Conservation (phyloP, 2,113 vertebrate species). For the Varanus komodoensis region DNA sequence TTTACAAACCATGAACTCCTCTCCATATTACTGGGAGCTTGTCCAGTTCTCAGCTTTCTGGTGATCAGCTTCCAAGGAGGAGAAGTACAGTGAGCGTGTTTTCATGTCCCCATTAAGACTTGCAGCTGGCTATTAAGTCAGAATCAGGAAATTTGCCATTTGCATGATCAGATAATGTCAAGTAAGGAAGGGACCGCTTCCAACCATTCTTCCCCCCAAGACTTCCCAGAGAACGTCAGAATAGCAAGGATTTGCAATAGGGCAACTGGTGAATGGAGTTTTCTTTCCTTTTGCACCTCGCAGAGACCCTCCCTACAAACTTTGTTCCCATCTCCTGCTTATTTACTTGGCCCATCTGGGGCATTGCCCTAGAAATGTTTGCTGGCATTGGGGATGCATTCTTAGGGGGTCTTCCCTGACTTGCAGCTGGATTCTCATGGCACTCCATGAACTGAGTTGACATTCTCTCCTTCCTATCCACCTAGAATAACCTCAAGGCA, state of each 20-base stretch:
- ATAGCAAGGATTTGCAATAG: background rate
- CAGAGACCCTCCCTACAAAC: background rate
- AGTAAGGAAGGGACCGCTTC: background rate
- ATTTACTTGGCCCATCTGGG: background rate
- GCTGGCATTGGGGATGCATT: too few species aligned
- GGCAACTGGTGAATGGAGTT: background rate
- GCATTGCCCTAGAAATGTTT: background rate
- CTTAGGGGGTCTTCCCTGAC: too few species aligned
- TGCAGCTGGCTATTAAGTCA: too few species aligned
- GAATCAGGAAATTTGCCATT: too few species aligned
- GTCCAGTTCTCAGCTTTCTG: background rate
- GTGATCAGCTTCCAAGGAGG: background rate
- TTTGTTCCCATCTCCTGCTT: background rate
- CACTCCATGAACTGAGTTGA: too few species aligned
- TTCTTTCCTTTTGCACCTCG: background rate
- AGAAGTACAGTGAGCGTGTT: background rate
- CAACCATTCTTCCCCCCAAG: background rate
- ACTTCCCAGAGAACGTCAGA: background rate
- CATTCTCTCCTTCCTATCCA: too few species aligned
- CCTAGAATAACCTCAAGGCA: too few species aligned
- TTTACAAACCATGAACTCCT: background rate
- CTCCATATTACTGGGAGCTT: background rate
- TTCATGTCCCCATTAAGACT: background rate
- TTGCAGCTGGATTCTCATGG: too few species aligned
- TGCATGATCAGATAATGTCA: too few species aligned